A percentile compares a stretch with the other conserved stretches of the same genome.
These are phyloP conservation scores for Delichon dasypus DNA, from an alignment of 2,797 vertebrate genomes.

Conservation along the genomic window DNA sequence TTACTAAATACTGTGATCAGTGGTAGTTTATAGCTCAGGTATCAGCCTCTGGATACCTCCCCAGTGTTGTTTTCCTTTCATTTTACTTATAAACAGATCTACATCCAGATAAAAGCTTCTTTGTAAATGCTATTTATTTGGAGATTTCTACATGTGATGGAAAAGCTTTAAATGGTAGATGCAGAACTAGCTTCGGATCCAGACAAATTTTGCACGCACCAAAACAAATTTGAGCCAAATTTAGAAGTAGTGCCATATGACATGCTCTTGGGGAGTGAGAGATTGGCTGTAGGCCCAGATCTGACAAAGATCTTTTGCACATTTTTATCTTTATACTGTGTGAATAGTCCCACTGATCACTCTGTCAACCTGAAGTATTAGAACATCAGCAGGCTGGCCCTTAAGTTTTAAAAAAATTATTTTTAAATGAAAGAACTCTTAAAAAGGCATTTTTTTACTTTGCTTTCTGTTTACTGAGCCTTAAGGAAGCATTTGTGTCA, in stretches of 20 bases:
- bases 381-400: slow-evolving; percentile 4
- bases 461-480: slow-evolving; percentile 2
- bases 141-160: background rate
- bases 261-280: slow-evolving; percentile 11
- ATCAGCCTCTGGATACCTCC: background rate
- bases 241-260: slow-evolving; percentile 46
- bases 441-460: background rate
- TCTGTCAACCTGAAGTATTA: slow-evolving; percentile 8
- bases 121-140: background rate
- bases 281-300: slow-evolving; percentile 42
- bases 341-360: slow-evolving; percentile 45
- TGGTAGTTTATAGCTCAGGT: background rate
- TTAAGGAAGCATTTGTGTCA: slow-evolving; percentile 2
- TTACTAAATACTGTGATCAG: background rate
- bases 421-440: background rate
- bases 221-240: slow-evolving; percentile 37
- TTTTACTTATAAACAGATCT: background rate
- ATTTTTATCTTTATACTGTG: slow-evolving; percentile 43
- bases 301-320: slow-evolving; percentile 53
- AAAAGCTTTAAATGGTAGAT: slow-evolving; percentile 10
- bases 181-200: background rate
- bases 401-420: background rate
- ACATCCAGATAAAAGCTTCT: slow-evolving; percentile 5
- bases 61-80: background rate
- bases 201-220: slow-evolving; percentile 31